Evolutionary conservation across 1,140 invertebrate genomes (phyloP).

Genomic region (Caenorhabditis briggsae): DNA sequence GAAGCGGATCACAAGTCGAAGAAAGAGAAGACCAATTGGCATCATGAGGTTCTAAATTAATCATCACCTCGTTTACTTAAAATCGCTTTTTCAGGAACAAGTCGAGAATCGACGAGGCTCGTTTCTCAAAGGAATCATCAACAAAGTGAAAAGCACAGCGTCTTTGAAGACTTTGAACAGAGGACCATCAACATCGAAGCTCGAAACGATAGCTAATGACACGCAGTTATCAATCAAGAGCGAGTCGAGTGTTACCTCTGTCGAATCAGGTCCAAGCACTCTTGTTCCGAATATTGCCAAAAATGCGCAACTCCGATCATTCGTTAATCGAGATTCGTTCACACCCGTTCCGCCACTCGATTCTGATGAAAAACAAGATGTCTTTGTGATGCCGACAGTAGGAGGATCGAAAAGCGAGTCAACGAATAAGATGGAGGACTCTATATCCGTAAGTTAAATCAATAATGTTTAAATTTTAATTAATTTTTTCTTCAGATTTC

Average conservation of each 20-base stretch:
- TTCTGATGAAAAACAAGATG: neutral
- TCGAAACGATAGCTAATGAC: neutral
- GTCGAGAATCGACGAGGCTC: slow-evolving; percentile 9
- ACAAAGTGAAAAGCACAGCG: neutral
- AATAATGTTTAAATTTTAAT: neutral
- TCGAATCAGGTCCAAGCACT: neutral
- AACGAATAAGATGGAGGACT: neutral
- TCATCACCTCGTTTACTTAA: neutral
- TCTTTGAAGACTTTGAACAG: neutral
- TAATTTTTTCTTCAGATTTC: neutral
- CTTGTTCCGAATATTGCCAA: neutral
- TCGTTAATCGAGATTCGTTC: slow-evolving; percentile 16
- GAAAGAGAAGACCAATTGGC: neutral
- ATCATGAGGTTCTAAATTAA: neutral
- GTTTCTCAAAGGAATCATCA: neutral
- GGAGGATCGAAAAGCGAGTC: neutral
- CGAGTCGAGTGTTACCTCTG: slow-evolving; percentile 30
- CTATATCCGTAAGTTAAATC: neutral
- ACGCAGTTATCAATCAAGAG: slow-evolving; percentile 8
- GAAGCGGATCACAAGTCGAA: neutral
- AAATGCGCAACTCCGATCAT: neutral
- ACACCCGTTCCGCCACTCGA: slow-evolving; percentile 11
- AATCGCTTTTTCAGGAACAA: neutral
- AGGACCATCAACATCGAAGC: neutral
- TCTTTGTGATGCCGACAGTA: neutral